These are phyloP conservation scores for Hyposoter dolosus DNA, from an alignment of 2,888 invertebrate genomes.

Conservation along the genomic window DNA sequence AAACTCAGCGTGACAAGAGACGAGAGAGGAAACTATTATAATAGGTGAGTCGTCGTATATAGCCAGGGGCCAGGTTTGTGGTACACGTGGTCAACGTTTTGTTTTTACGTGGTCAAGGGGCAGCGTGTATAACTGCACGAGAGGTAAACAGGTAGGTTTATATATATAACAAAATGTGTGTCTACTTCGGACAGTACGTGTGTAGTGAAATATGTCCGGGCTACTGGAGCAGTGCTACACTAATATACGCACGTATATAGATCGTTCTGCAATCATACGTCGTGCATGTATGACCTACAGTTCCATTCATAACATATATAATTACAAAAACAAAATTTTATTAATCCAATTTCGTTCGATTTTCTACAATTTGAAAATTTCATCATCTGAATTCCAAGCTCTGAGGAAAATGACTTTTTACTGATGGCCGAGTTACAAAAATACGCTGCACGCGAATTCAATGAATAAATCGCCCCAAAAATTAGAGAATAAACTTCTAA, in stretches of 20 bases:
- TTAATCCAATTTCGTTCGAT: too few relatives aligned
- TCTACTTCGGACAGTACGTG: conserved; percentile 30
- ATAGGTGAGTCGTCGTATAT: conserved; percentile 58
- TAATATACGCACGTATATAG: conserved; percentile 2
- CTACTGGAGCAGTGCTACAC: conserved; percentile 38
- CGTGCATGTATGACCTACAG: conserved; percentile 6
- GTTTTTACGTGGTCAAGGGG: conserved; percentile 68
- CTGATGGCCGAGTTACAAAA: too few relatives aligned
- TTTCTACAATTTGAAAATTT: too few relatives aligned
- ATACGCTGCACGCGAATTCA: too few relatives aligned
- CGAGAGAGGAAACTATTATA: conserved; percentile 60
- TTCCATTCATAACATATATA: conserved; percentile 4
- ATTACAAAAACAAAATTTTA: too few relatives aligned
- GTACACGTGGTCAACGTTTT: conserved; percentile 59
- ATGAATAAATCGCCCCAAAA: too few relatives aligned
- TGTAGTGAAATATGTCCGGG: conserved; percentile 37
- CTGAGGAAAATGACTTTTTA: too few relatives aligned
- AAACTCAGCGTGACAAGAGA: conserved; percentile 42
- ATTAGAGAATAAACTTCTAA: too few relatives aligned
- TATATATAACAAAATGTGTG: conserved; percentile 30
- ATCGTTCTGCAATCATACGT: conserved; percentile 10
- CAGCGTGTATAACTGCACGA: conserved; percentile 45
- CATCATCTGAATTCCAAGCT: too few relatives aligned
- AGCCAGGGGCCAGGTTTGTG: conserved; percentile 55
- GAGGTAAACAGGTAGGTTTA: conserved; percentile 62